Base-by-base conservation (phyloP, 1,140 invertebrate species). In the Hydropsyche tenuis region DNA sequence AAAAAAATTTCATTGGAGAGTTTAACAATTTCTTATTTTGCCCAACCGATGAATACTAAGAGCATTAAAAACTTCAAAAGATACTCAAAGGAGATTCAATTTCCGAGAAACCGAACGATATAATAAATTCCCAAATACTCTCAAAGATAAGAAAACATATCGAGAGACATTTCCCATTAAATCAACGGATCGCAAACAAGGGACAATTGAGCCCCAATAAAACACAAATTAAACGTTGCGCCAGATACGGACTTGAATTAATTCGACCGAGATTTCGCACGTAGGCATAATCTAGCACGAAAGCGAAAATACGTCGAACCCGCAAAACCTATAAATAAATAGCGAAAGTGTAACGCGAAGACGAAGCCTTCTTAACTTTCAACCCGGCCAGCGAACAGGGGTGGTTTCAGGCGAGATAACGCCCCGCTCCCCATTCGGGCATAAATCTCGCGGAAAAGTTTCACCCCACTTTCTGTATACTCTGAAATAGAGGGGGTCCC, bases 361-460 rank as follows among this genome's bases (percentile, higher is more conserved):
- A 69, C 64, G 46, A 66, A 68, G 72, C 71, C 73, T 60, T 73
- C 75, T 72, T 72, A 76, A 76, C 75, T 76, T 74, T 76, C 73
- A 76, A 73, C 72, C 73, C 46, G 70, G 60, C n/a, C 71, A 75
- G 74, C 73, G 65, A 73, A 72, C 62, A 23, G 72, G 72, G 68
- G n/a, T n/a, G 75, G 72, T 71, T 72, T 18, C 51, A 23, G 30
- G 64, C 30, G 51, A 76, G 72, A 76, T 75, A 76, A 73, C 60
- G 48, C 16, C 65, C 64, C 66, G 7, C 71, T 46, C 56, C 65
- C 46, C 46, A 71, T 65, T 51, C 69, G 42, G 65, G 65, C 72
- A 76, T 76, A 76, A 76, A 76, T 76, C 75, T 76, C 72, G 48
- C 65, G 72, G 60, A 60, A 76, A 76, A 76, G 53, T 76, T 76